A percentile compares a stretch with the other conserved stretches of the same genome.
These are phyloP conservation scores for Gila orcuttii DNA, from an alignment of 2,113 vertebrate species.

Conservation along the genomic window DNA sequence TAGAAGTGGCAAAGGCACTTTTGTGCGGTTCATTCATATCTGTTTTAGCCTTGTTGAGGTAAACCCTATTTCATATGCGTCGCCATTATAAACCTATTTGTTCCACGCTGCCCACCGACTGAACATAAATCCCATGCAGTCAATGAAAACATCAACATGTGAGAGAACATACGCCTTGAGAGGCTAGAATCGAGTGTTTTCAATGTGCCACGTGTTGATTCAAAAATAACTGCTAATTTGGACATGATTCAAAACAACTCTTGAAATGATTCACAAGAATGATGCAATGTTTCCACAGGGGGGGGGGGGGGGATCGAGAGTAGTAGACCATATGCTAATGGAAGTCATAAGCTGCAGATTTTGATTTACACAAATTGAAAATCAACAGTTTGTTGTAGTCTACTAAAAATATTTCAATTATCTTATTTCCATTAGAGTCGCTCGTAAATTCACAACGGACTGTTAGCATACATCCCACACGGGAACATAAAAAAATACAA, in stretches of 20 bases:
- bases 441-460: constrained; percentile 1
- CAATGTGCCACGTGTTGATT: constrained; percentile 19
- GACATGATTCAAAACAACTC: constrained; percentile 2
- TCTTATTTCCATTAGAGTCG: neutral
- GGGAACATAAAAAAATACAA: neutral
- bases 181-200: constrained; percentile 19
- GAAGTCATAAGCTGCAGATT: neutral
- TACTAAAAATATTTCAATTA: neutral
- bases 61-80: constrained; percentile 43
- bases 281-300: constrained; percentile 1
- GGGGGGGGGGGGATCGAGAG: too few relatives aligned
- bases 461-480: neutral
- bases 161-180: neutral
- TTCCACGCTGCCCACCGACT: constrained; percentile 44
- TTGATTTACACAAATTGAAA: neutral
- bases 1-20: constrained; percentile 45
- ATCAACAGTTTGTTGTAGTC: neutral
- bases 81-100: constrained; percentile 56
- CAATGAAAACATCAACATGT: constrained; percentile 43
- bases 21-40: constrained; percentile 50
- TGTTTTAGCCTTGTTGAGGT: constrained; percentile 55
- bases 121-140: constrained; percentile 40
- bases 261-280: constrained; percentile 2
- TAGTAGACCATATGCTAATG: neutral
- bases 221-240: neutral